phyloP scores from a whole-genome alignment of 1,140 invertebrate genomes.

The Monochamus saltuarius region DNA sequence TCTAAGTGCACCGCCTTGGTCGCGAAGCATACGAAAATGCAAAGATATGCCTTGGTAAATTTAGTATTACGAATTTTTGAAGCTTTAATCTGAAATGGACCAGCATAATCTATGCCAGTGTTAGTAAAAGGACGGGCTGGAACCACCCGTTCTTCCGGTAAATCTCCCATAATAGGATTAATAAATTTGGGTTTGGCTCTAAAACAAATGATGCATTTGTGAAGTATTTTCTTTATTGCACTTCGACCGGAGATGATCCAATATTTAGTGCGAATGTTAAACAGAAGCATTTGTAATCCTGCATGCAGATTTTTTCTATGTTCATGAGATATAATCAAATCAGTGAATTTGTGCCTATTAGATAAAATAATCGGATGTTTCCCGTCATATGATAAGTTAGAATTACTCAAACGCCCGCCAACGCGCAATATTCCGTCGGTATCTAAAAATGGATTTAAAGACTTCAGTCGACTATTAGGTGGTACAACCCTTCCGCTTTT shows the following conservation, averaged over 20 bases:
- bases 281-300: constrained; percentile 23
- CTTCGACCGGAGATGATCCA: constrained; percentile 35
- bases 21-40: constrained; percentile 45
- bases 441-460: too few relatives aligned
- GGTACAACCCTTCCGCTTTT: too few relatives aligned
- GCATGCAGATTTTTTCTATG: constrained; percentile 10
- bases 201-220: constrained; percentile 42
- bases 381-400: too few relatives aligned
- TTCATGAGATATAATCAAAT: constrained; percentile 3
- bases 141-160: not conserved
- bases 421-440: too few relatives aligned
- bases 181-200: constrained; percentile 1
- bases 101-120: constrained; percentile 47
- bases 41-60: constrained; percentile 43
- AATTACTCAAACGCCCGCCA: too few relatives aligned
- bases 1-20: constrained; percentile 47
- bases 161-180: not conserved
- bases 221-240: constrained; percentile 29
- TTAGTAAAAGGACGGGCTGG: not conserved
- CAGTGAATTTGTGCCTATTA: not conserved
- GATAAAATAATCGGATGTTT: too few relatives aligned
- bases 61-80: constrained; percentile 35
- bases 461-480: too few relatives aligned
- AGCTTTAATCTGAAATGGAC: constrained; percentile 36
- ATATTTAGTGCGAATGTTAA: constrained; percentile 12